These are phyloP conservation scores for Calliphora vicina DNA, from an alignment of 1,140 invertebrate species.

Conservation along the genomic window DNA sequence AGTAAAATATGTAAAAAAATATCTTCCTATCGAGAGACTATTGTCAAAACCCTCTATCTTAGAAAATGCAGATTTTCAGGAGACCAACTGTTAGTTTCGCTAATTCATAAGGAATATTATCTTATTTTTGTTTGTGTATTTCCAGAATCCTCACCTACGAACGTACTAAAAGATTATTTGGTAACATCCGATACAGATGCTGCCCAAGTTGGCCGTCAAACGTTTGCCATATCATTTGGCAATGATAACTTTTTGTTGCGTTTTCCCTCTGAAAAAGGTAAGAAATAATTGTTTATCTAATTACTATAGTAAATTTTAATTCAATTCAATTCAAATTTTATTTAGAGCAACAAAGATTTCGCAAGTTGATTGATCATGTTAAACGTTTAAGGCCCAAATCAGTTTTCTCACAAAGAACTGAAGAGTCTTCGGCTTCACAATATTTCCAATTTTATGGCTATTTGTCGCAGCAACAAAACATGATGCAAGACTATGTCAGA, in stretches of 20 bases:
- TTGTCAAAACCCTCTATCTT: no score
- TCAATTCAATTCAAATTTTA: not conserved
- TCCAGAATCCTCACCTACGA: slow-evolving; percentile 26
- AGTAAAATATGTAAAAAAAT: no score
- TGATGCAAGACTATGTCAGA: slow-evolving; percentile 99
- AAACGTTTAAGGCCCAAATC: slow-evolving; percentile 81
- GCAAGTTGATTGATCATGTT: slow-evolving; percentile 78
- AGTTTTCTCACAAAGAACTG: slow-evolving; percentile 94
- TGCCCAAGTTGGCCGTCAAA: slow-evolving; percentile 52
- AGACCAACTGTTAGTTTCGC: no score
- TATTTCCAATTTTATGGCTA: slow-evolving; percentile 99
- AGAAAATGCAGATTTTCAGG: no score
- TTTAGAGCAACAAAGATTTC: slow-evolving; percentile 79
- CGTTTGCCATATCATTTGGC: slow-evolving; percentile 55
- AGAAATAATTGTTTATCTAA: not conserved
- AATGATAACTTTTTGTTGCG: slow-evolving; percentile 56
- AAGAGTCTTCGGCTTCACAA: slow-evolving; percentile 96
- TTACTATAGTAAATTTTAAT: not conserved
- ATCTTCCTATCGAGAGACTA: no score
- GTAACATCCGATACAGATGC: slow-evolving; percentile 56
- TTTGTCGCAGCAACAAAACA: slow-evolving; percentile 99
- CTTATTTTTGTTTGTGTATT: no score
- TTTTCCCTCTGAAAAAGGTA: slow-evolving; percentile 53
- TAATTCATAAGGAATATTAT: no score
- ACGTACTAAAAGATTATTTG: slow-evolving; percentile 57